Evolutionary conservation across 2,797 vertebrate species (phyloP).

Genomic region (Furcifer pardalis): DNA sequence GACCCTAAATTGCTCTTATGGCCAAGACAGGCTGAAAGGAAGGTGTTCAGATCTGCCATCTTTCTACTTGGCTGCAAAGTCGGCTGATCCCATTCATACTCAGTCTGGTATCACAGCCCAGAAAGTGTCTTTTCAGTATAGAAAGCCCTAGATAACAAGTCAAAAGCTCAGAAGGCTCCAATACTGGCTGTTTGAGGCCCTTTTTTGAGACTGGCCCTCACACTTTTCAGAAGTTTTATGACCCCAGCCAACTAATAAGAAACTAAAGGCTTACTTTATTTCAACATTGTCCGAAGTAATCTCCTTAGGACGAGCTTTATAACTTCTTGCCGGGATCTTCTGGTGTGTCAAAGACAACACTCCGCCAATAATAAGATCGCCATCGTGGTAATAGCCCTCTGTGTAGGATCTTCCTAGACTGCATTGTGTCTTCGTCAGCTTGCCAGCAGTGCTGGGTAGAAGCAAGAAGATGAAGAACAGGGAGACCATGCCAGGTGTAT

Average conservation of each 20-base stretch:
- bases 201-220: neutral
- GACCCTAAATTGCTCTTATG: neutral
- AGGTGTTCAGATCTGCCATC: neutral
- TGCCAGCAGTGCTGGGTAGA: neutral
- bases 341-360: neutral
- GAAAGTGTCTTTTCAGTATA: neutral
- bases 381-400: neutral
- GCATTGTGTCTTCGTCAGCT: neutral
- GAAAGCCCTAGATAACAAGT: neutral
- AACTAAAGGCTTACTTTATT: neutral
- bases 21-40: neutral
- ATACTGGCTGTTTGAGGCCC: neutral
- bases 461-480: neutral
- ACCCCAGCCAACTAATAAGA: neutral
- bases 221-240: neutral
- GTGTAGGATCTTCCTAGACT: neutral
- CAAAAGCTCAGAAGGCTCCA: neutral
- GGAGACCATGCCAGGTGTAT: neutral
- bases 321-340: neutral
- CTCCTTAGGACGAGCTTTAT: neutral
- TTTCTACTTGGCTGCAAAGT: neutral
- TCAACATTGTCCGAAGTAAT: neutral
- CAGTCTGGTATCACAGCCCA: neutral
- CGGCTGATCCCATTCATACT: neutral
- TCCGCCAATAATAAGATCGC: neutral